phyloP scores from a whole-genome alignment of 92 coral and sea anemone species.

The Epizoanthus fatuus region DNA sequence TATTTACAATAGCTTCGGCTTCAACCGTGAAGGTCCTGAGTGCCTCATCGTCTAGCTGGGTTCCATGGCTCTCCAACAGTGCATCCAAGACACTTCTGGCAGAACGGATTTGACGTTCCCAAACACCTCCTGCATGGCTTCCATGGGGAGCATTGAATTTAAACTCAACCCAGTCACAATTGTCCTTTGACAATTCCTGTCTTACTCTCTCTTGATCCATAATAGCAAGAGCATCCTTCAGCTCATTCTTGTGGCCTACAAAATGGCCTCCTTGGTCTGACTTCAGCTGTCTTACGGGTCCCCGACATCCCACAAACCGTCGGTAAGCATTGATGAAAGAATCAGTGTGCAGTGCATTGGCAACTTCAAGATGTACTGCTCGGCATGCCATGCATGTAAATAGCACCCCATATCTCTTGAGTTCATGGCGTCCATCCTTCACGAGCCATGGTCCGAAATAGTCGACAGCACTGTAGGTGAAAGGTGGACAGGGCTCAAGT shows the following conservation, averaged over 20 bases:
- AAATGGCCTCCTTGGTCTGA: neutral
- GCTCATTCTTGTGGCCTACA: too few species aligned
- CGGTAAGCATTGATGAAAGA: too few species aligned
- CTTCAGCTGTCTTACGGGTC: neutral
- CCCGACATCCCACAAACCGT: neutral
- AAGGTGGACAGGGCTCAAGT: too few species aligned
- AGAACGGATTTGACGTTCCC: neutral
- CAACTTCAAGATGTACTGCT: neutral
- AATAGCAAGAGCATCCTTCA: neutral
- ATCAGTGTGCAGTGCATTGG: neutral
- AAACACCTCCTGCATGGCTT: neutral
- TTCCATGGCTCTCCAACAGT: neutral
- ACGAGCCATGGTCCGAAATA: neutral
- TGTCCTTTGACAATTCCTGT: neutral
- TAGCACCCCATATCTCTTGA: neutral
- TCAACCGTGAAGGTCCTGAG: too few species aligned
- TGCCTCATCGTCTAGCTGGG: too few species aligned
- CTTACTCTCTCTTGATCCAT: neutral
- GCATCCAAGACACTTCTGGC: neutral
- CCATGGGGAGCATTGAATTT: neutral
- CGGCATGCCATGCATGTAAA: neutral
- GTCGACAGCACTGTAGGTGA: too few species aligned
- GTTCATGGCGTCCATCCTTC: constrained; percentile 7
- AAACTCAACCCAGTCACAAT: neutral
- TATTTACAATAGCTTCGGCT: too few species aligned